A percentile compares a stretch with the other conserved stretches of the same genome.
Evolutionary conservation across 1,140 invertebrate species (phyloP).

Genomic region (Sinella curviseta): DNA sequence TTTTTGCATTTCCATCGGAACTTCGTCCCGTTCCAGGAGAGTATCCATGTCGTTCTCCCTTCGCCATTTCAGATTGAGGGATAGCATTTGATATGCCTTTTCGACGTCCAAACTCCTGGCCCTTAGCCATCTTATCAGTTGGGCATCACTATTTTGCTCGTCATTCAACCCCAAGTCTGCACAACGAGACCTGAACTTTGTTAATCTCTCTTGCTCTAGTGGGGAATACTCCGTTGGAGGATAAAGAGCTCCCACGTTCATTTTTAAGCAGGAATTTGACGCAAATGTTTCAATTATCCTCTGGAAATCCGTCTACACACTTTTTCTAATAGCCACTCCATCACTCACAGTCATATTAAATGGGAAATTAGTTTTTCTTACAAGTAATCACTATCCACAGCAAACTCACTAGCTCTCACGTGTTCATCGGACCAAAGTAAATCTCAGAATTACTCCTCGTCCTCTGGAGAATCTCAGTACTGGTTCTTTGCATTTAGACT

Average conservation of each 20-base stretch:
- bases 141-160: background rate
- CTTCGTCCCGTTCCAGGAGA: background rate
- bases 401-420: no score
- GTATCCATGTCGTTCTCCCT: constrained; percentile 12
- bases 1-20: background rate
- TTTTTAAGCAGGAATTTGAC: no score
- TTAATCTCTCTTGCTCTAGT: background rate
- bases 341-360: no score
- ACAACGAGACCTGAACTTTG: background rate
- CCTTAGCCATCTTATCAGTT: constrained; percentile 12
- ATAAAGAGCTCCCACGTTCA: background rate
- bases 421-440: no score
- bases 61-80: background rate
- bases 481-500: no score
- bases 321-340: no score
- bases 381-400: no score
- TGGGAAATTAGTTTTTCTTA: no score
- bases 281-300: no score
- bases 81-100: constrained; percentile 10
- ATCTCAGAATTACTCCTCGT: no score
- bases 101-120: background rate
- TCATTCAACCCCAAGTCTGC: background rate
- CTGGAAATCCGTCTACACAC: no score
- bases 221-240: background rate
- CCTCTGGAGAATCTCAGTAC: no score